Evolutionary conservation across 2,113 vertebrate genomes (phyloP), one percentile per base, ranked within the genome.

Genomic region (Australoheros scitulus): DNA sequence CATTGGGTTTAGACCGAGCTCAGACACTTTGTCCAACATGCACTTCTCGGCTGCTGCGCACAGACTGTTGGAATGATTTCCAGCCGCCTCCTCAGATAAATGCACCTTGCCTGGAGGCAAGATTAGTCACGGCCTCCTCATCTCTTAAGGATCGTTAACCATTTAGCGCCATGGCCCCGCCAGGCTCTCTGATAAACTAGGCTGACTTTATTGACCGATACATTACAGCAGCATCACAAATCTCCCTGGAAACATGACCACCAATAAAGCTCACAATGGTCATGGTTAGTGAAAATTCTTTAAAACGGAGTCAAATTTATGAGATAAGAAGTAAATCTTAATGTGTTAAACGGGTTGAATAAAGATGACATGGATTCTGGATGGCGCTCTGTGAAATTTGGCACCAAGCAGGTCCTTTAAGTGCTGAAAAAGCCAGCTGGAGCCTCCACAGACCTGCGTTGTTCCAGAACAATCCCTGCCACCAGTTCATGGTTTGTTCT

Each of bases 131-230:
- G 82, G 77, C 80, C 80, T 84, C 43, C 79, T 81, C 68, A 77
- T 84, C 81, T 89, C 83, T 82, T 80, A 78, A 89, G 83, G 85
- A 84, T 80, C 75, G 83, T 89, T 91, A 91, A 86, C 83, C 83
- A 88, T 89, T 91, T 89, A 89, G 76, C 18, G 4, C 52, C 13
- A 64, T 43, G 76, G 79, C 76, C 81, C 64, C 55, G 10, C 24
- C 17, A 50, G 70, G 64, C 74, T 72, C 34, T 59, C 57, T 55
- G 59, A 83, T 83, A 85, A 89, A 83, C 80, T 79, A 83, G 80
- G 83, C 60, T 68, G 88, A 75, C 80, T 79, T 59, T 77, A 79
- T 29, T 43, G 41, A 77, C 76, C 50, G 24, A 57, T 57, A 10
- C 17, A 26, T 84, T 75, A 58, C 5, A 41, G 34, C 61, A 50